A percentile compares a stretch with the other conserved stretches of the same genome.
Evolutionary conservation across 2,797 vertebrate species (phyloP).

Genomic region (Falco biarmicus): DNA sequence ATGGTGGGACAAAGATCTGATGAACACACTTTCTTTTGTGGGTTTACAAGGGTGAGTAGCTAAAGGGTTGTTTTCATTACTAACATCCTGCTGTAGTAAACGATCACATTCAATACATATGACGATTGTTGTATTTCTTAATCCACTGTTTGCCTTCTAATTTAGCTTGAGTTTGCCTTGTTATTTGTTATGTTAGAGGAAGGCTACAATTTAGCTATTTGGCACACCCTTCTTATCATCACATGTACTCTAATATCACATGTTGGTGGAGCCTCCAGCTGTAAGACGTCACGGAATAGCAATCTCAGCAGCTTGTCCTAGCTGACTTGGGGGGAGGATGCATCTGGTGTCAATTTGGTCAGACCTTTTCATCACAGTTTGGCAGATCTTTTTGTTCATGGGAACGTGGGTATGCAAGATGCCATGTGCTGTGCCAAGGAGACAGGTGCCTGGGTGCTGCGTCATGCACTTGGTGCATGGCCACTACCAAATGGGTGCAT

Average conservation of each 20-base stretch:
- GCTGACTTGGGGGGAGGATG: background rate
- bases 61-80: constrained; percentile 60
- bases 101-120: constrained; percentile 57
- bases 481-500: fast-evolving
- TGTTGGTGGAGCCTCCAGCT: background rate
- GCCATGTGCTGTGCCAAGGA: background rate
- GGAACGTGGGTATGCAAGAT: background rate
- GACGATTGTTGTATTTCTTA: constrained; percentile 44
- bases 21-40: background rate
- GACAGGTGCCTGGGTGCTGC: background rate
- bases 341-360: background rate
- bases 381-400: background rate
- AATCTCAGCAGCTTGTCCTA: background rate
- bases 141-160: constrained; percentile 50
- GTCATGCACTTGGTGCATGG: fast-evolving
- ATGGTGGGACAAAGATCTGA: constrained; percentile 7
- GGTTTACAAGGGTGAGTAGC: constrained; percentile 14
- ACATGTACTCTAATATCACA: background rate
- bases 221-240: constrained; percentile 13
- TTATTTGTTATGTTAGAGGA: constrained; percentile 26
- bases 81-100: constrained; percentile 59
- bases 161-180: constrained; percentile 38
- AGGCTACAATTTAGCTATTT: background rate
- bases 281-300: fast-evolving
- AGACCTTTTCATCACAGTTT: background rate